phyloP scores from a whole-genome alignment of 2,888 invertebrate species.

The Dimorphilus gyrociliatus region DNA sequence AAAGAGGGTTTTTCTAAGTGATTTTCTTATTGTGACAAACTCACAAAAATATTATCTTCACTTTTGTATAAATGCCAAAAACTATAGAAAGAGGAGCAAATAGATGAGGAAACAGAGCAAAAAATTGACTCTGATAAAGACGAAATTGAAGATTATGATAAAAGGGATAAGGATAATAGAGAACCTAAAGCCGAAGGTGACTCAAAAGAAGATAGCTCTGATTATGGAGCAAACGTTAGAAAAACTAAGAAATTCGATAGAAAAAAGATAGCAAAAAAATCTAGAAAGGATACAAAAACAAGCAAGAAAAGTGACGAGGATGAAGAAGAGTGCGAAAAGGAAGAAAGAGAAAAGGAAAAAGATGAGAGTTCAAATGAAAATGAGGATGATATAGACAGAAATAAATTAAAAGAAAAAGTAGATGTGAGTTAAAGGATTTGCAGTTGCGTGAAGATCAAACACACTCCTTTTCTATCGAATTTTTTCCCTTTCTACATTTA shows the following conservation, averaged over 20 bases:
- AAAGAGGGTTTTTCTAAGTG: too few species aligned
- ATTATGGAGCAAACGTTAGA: constrained; percentile 6
- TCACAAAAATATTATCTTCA: too few species aligned
- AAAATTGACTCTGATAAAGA: constrained; percentile 6
- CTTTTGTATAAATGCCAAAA: too few species aligned
- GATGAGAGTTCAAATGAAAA: too few species aligned
- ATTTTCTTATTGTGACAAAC: too few species aligned
- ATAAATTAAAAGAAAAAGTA: too few species aligned
- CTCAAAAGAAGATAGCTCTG: background rate
- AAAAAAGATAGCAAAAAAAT: constrained; percentile 6
- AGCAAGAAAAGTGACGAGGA: constrained; percentile 10
- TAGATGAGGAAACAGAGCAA: constrained; percentile 9
- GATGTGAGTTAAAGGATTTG: too few species aligned
- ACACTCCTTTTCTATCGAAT: too few species aligned
- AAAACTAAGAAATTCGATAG: constrained; percentile 4
- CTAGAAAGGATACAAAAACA: constrained; percentile 10
- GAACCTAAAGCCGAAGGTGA: constrained; percentile 4
- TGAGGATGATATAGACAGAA: too few species aligned
- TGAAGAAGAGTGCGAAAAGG: constrained; percentile 6
- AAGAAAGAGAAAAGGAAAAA: too few species aligned
- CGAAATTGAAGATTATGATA: constrained; percentile 4
- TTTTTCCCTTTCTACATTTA: too few species aligned
- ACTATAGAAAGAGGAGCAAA: constrained; percentile 11
- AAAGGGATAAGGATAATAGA: constrained; percentile 4
- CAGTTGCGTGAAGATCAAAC: too few species aligned